Conservation (phyloP, 2,797 vertebrate species). For the Anolis apletophallus region DNA sequence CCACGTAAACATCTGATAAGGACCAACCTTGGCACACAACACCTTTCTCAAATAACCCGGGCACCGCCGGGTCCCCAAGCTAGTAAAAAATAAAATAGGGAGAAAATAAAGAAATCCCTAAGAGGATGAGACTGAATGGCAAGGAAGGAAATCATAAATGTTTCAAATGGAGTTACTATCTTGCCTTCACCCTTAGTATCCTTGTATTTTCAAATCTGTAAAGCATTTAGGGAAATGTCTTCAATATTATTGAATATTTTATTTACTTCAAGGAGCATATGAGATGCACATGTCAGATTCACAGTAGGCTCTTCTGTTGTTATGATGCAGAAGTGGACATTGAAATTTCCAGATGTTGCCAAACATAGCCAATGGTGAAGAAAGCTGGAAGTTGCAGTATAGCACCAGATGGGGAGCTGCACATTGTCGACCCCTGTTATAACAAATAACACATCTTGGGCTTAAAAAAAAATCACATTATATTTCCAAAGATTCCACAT, state of each 20-base stretch:
- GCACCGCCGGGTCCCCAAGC: too few relatives aligned
- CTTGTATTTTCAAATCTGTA: background rate
- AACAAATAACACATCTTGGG: too few relatives aligned
- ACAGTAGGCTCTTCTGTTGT: background rate
- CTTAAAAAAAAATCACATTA: background rate
- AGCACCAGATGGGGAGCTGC: too few relatives aligned
- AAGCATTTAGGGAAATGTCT: background rate
- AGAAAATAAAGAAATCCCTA: background rate
- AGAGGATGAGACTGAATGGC: slow-evolving; percentile 17
- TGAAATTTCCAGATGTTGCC: too few relatives aligned
- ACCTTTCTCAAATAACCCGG: too few relatives aligned
- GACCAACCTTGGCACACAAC: too few relatives aligned
- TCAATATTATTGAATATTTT: background rate
- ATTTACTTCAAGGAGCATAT: background rate
- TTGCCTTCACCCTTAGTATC: background rate
- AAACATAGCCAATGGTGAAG: too few relatives aligned
- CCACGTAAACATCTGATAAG: too few relatives aligned
- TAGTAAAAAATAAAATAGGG: too few relatives aligned
- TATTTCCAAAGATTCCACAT: background rate
- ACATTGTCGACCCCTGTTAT: background rate
- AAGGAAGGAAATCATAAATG: slow-evolving; percentile 10
- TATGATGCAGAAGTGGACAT: background rate
- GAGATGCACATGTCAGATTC: background rate
- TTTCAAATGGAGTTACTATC: background rate
- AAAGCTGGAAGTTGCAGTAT: too few relatives aligned